These are phyloP conservation scores for Euura lappo DNA, from an alignment of 1,140 invertebrate genomes.

Conservation along the genomic window DNA sequence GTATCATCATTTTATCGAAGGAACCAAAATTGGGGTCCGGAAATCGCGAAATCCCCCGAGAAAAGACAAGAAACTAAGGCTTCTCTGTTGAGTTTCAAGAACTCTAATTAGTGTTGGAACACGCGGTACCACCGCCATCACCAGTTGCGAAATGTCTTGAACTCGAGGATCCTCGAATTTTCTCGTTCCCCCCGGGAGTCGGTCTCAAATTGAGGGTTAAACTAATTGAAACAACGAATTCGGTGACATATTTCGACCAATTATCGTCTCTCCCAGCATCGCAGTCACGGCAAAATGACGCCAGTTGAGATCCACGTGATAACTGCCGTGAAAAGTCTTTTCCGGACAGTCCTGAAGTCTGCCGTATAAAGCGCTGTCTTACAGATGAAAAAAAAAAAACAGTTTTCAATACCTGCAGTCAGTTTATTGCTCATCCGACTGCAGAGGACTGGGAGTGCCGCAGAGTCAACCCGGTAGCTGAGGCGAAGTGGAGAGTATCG, in stretches of 20 bases:
- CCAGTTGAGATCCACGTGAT: too few relatives aligned
- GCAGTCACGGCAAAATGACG: slow-evolving; percentile 9
- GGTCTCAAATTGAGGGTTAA: not conserved
- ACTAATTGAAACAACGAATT: slow-evolving; percentile 14
- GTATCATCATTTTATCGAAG: too few relatives aligned
- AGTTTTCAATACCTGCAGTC: too few relatives aligned
- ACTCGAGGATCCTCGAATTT: not conserved
- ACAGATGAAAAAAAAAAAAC: not conserved
- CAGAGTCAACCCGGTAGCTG: not conserved
- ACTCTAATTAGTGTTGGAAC: not conserved
- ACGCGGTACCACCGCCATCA: not conserved
- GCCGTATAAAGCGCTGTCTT: too few relatives aligned
- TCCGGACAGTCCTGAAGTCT: too few relatives aligned
- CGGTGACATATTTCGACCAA: too few relatives aligned
- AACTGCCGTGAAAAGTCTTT: too few relatives aligned
- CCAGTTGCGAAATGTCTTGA: not conserved
- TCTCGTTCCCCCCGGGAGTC: not conserved
- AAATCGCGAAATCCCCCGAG: too few relatives aligned
- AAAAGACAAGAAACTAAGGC: too few relatives aligned
- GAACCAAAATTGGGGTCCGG: too few relatives aligned
- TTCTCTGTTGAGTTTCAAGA: not conserved
- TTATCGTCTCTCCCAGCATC: slow-evolving; percentile 1
- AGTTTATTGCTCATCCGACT: not conserved
- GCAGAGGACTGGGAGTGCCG: not conserved
- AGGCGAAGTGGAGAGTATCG: not conserved